Conservation (phyloP, 2,113 vertebrate genomes). For the Terrapene triunguis region DNA sequence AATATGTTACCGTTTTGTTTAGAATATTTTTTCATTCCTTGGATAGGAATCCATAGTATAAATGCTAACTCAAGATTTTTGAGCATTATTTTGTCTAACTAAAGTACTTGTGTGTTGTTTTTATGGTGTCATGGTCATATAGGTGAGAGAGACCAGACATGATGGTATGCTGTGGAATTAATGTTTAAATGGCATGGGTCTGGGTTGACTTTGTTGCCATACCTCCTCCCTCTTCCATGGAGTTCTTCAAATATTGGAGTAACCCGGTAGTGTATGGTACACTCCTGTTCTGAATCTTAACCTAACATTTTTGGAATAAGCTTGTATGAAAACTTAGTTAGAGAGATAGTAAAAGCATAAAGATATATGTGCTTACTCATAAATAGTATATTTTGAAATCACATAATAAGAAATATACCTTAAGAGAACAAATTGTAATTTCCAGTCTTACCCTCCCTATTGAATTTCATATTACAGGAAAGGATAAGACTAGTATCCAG, state of each 20-base stretch:
- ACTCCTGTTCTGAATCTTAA: not conserved
- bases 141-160: not conserved
- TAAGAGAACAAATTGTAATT: constrained; percentile 35
- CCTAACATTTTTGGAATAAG: constrained; percentile 27
- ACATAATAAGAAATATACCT: not conserved
- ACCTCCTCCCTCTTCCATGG: not conserved
- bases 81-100: not conserved
- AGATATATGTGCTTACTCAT: constrained; percentile 7
- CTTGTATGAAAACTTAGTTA: constrained; percentile 3
- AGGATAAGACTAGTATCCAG: constrained; percentile 49
- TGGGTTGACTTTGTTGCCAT: rapidly evolving
- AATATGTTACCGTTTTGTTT: not conserved
- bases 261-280: not conserved
- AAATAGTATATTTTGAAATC: constrained; percentile 42
- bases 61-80: not conserved
- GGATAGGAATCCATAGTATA: not conserved
- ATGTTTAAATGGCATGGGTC: not conserved
- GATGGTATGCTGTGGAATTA: not conserved
- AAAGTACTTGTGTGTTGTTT: not conserved
- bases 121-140: not conserved
- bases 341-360: constrained; percentile 32
- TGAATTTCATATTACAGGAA: constrained; percentile 30
- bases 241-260: not conserved
- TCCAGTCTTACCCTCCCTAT: constrained; percentile 21
- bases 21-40: not conserved